Percentiles rank a stretch among this genome's conserved stretches.
phyloP scores from a whole-genome alignment of 2,888 invertebrate genomes.

The Aporophyla nigra region DNA sequence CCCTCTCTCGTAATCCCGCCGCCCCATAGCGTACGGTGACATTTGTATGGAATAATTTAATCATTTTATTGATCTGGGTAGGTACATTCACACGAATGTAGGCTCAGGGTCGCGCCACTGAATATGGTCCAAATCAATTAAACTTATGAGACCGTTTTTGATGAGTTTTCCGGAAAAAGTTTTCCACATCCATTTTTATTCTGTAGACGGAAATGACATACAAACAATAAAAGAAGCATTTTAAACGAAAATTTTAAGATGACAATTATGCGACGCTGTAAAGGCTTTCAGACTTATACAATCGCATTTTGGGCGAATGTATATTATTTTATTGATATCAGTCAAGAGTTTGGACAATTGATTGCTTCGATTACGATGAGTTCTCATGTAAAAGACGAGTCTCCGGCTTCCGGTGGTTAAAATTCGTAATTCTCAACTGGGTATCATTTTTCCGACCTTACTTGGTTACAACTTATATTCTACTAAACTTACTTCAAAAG shows the following conservation, averaged over 20 bases:
- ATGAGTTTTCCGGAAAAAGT: not conserved
- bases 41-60: conserved; percentile 43
- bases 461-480: not conserved
- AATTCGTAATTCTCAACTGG: not conserved
- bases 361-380: not conserved
- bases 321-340: not conserved
- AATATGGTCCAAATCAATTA: conserved; percentile 36
- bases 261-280: not conserved
- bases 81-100: conserved; percentile 9
- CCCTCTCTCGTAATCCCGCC: conserved; percentile 5
- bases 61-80: conserved; percentile 48
- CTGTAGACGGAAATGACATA: too few relatives aligned
- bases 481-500: not conserved
- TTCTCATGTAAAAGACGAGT: not conserved
- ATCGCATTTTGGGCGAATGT: not conserved
- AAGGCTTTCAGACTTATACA: not conserved
- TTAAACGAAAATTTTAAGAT: not conserved
- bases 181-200: not conserved
- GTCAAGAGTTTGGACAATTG: not conserved
- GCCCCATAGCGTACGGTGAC: conserved; percentile 4
- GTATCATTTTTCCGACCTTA: not conserved
- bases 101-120: conserved; percentile 10
- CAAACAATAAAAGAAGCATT: not conserved
- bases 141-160: conserved; percentile 19
- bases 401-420: not conserved